These are phyloP conservation scores for Oxyura jamaicensis DNA, from an alignment of 2,113 vertebrate species.

Conservation along the genomic window DNA sequence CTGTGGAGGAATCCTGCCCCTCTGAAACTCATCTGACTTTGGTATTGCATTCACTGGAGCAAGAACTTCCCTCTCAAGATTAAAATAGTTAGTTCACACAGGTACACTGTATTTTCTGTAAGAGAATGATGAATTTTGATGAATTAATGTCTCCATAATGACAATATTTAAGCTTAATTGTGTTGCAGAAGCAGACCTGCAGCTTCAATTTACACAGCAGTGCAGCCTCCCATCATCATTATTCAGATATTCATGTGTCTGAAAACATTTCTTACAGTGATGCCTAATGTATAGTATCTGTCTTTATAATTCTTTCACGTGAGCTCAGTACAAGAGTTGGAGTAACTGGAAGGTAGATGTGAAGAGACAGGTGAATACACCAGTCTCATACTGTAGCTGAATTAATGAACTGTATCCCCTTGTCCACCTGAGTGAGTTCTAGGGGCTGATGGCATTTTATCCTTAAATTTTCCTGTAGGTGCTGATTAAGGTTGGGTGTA, in stretches of 20 bases:
- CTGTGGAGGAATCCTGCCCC: not conserved
- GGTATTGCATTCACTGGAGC: not conserved
- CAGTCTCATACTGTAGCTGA: not conserved
- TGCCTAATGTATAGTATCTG: not conserved
- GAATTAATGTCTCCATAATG: not conserved
- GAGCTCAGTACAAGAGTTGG: conserved; percentile 20
- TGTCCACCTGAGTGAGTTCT: conserved; percentile 43
- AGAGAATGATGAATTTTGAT: not conserved
- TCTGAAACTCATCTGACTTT: not conserved
- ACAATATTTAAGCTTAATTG: not conserved
- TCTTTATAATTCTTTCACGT: conserved; percentile 50
- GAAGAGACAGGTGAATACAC: conserved; percentile 55
- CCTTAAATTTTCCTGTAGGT: conserved; percentile 23
- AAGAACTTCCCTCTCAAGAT: not conserved
- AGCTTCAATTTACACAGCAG: not conserved
- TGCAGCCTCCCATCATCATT: not conserved
- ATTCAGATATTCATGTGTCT: not conserved
- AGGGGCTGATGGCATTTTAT: conserved; percentile 5
- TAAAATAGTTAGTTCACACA: not conserved
- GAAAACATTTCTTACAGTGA: conserved; percentile 19
- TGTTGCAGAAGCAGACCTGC: not conserved
- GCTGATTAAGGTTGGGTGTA: conserved; percentile 3
- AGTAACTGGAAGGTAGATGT: conserved; percentile 58
- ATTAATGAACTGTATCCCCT: conserved; percentile 58
- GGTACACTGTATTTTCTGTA: not conserved